phyloP scores from a whole-genome alignment of 2,113 vertebrate species.

The Castor canadensis region DNA sequence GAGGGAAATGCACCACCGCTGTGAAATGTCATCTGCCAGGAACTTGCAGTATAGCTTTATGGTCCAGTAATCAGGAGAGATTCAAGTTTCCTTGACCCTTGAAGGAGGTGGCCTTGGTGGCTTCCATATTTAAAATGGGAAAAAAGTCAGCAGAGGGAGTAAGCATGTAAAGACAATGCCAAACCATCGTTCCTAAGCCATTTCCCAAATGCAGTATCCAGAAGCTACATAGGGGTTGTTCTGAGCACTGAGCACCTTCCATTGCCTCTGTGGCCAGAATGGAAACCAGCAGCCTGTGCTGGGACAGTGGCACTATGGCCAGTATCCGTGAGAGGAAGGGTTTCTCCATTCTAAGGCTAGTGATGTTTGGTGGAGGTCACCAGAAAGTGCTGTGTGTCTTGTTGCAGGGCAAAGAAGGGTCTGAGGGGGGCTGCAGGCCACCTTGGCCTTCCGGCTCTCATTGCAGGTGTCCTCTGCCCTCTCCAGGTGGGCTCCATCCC shows the following conservation, averaged over 20 bases:
- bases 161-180: not conserved
- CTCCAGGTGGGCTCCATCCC: conserved; percentile 95
- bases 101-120: not conserved
- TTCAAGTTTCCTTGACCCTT: not conserved
- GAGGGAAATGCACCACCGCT: not conserved
- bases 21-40: not conserved
- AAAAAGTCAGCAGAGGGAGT: not conserved
- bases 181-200: accelerated
- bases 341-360: not conserved
- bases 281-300: not conserved
- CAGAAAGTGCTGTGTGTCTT: accelerated
- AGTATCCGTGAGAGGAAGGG: accelerated
- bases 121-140: not conserved
- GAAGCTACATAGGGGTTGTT: accelerated
- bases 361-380: not conserved
- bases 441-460: not conserved
- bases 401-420: not conserved
- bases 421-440: not conserved
- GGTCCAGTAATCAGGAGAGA: not conserved
- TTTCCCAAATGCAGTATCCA: not conserved
- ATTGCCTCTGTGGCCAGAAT: not conserved
- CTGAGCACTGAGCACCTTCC: not conserved
- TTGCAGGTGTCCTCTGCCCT: not conserved
- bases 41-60: not conserved
- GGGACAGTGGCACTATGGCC: too few species aligned